Evolutionary conservation across 2,888 invertebrate genomes (phyloP).

Genomic region (Calephelis perditalis): DNA sequence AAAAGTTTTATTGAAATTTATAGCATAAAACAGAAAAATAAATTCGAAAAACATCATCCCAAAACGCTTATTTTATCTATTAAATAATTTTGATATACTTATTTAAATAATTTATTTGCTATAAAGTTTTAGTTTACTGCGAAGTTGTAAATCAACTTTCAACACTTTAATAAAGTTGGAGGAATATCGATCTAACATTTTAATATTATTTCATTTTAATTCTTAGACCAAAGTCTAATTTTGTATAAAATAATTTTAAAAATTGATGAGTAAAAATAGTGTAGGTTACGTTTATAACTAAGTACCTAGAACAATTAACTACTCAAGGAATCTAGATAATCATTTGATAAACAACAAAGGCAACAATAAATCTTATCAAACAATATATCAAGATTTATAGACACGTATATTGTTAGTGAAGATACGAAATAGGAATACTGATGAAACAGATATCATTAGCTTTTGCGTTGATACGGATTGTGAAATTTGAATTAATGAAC

Average conservation of each 20-base stretch:
- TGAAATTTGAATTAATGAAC: neutral
- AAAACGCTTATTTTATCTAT: too few relatives aligned
- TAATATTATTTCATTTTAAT: too few relatives aligned
- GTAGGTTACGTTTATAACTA: neutral
- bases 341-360: slow-evolving; percentile 18
- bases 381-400: slow-evolving; percentile 18
- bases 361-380: slow-evolving; percentile 8
- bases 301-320: slow-evolving; percentile 16
- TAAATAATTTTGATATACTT: too few relatives aligned
- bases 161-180: too few relatives aligned
- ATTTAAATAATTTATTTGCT: too few relatives aligned
- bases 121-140: too few relatives aligned
- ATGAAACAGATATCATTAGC: neutral
- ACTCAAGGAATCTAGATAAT: slow-evolving; percentile 19
- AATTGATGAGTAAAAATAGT: neutral
- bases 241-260: neutral
- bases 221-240: too few relatives aligned
- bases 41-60: too few relatives aligned
- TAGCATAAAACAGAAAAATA: too few relatives aligned
- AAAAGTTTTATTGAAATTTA: too few relatives aligned
- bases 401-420: slow-evolving; percentile 9
- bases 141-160: too few relatives aligned
- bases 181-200: too few relatives aligned
- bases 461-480: neutral
- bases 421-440: slow-evolving; percentile 8